Base-by-base conservation (phyloP, 2,888 invertebrate species). In the Pomacea canaliculata region DNA sequence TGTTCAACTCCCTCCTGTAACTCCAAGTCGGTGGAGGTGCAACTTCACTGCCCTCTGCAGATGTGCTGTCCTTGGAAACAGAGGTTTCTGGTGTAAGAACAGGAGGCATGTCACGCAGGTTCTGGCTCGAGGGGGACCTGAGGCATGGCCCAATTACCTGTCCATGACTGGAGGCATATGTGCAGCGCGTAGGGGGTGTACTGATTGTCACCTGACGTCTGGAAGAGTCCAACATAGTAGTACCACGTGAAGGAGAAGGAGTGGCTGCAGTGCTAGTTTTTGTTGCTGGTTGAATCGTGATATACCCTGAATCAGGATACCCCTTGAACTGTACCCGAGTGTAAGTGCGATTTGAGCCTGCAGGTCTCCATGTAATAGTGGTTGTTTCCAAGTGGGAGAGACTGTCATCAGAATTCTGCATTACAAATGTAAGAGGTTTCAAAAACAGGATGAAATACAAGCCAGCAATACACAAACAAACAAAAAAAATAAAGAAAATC, bases 1-100 rank as follows among this genome's bases (percentile, higher is more conserved):
- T 18, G 7, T 56, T 3, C 4, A 76, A 60, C 16, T 80, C 80
- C 10, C 78, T 67, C 8, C 80, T 71, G 48, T 80, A 80, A 66
- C 80, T 80, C 80, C 80, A 80, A 7, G 80, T 80, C 12, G 80
- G 78, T 16, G 68, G n/a, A 18, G 76, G 80, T 19, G 49, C 49
- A 27, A 56, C 27, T 46, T 68, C 66, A 19, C 63, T 48, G 27
- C 18, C 19, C 16, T 23, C 59, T 49, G n/a, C 70, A 51, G 51
- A 46, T 70, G 49, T 19, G 3, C 5, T n/a, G 7, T 75, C 68
- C 23, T 78, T 67, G 9, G 48, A 7, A n/a, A 74, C 16, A 0
- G 60, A 37, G 10, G 68, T 60, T 48, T 74, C 74, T 1, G 69
- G 74, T 7, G 67, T 51, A 5, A 74, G 74, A 10, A 74, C 69